Base-by-base conservation (phyloP, 1,140 invertebrate genomes). In the Babylonia areolata region DNA sequence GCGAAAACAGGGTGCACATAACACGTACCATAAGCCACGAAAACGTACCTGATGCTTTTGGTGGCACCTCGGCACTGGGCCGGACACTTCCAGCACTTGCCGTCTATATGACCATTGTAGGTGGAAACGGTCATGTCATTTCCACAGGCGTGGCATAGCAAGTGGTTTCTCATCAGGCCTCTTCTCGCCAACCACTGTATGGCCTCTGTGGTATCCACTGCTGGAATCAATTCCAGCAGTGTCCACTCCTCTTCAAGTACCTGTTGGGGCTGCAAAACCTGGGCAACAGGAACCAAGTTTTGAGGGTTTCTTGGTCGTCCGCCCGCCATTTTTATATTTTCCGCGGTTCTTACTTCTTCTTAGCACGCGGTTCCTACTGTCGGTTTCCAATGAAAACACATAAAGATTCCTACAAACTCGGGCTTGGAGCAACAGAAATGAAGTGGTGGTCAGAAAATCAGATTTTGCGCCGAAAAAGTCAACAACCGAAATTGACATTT, bases 51-150 rank as follows among this genome's bases (percentile, higher is more conserved):
- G 23, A 71, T 71, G 64, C 23, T 71, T 71, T 71, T 71, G 23
- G 64, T 71, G 23, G 31, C 64, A 71, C 31, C 31, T 46, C 42
- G 42, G 64, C 64, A 71, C 64, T 33, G 23, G 23, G 23, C 64
- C 64, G 64, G 64, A 71, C 64, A 71, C 64, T 33, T 71, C 64
- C 64, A 71, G 23, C 23, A 23, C 64, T 71, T 71, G 23, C 64
- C 64, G 31, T 71, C 64, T n/a, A 33, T 71, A 33, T 71, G 64
- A n/a, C 64, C 64, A 71, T 71, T 71, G 64, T n/a, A 71, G 64
- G 64, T 71, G 6, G 23, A 28, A 71, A 71, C 64, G 64, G 64
- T 71, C 64, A 71, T 71, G 31, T 28, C 12, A 28, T 58, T 58
- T 12, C 54, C 54, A 58, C 54, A 58, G 28, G 28, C 54, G 54